Evolutionary conservation across 2,888 invertebrate genomes (phyloP).

Genomic region (Gerosis bhagava): DNA sequence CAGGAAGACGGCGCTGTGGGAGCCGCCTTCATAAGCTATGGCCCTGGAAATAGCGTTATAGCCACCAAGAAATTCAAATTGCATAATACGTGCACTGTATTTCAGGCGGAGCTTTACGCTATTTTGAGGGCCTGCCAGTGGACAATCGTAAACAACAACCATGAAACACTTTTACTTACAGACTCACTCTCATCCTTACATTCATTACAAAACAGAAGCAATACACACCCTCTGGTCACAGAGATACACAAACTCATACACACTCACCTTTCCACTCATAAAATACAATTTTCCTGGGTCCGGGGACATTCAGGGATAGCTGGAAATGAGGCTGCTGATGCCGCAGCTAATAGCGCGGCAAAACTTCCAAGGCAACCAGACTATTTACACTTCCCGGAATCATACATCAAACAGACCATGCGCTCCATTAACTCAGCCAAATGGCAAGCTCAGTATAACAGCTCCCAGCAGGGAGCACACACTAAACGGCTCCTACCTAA

Average conservation of each 20-base stretch:
- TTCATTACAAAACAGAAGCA: conserved; percentile 9
- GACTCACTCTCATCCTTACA: conserved; percentile 6
- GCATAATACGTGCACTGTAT: conserved; percentile 7
- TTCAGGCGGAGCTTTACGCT: conserved; percentile 11
- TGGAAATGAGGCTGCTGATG: conserved; percentile 12
- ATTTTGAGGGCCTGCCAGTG: background rate
- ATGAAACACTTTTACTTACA: too few species aligned
- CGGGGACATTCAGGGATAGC: background rate
- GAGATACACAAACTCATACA: conserved; percentile 1
- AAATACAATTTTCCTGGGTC: background rate
- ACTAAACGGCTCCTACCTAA: background rate
- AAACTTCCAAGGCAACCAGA: background rate
- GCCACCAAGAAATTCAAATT: conserved; percentile 10
- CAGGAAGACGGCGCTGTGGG: background rate
- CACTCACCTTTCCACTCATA: too few species aligned
- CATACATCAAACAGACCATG: too few species aligned
- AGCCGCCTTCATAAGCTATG: conserved; percentile 3
- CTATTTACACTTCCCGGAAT: background rate
- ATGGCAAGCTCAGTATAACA: background rate
- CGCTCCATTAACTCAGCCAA: too few species aligned
- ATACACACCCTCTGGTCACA: background rate
- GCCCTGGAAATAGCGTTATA: background rate
- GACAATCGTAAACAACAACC: too few species aligned
- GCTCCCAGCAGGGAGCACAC: background rate
- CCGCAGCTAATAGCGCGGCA: conserved; percentile 4